phyloP scores from a whole-genome alignment of 2,113 vertebrate species.

The Pelodiscus sinensis region DNA sequence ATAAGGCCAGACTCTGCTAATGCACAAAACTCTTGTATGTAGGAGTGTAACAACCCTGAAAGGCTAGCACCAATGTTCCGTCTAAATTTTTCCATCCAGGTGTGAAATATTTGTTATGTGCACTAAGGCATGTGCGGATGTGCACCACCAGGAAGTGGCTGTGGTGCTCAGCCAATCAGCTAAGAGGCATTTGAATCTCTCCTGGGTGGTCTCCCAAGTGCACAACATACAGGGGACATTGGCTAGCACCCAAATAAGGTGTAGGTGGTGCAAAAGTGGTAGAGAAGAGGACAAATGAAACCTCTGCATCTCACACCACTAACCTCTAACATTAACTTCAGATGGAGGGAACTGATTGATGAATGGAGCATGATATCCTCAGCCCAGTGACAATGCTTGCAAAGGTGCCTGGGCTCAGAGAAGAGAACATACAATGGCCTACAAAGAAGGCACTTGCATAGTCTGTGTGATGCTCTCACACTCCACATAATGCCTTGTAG shows the following conservation, averaged over 20 bases:
- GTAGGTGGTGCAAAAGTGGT: not conserved
- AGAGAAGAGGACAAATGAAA: not conserved
- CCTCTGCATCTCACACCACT: not conserved
- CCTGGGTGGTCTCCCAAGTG: too few species aligned
- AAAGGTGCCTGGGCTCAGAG: not conserved
- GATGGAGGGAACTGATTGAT: not conserved
- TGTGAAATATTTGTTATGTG: too few species aligned
- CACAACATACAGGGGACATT: too few species aligned
- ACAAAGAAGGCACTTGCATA: not conserved
- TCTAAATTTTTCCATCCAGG: not conserved
- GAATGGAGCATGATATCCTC: not conserved
- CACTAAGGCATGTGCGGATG: too few species aligned
- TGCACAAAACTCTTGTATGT: not conserved
- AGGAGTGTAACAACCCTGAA: not conserved
- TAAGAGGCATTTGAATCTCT: too few species aligned
- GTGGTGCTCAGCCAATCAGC: too few species aligned
- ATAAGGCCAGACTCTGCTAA: not conserved
- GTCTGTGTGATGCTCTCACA: not conserved
- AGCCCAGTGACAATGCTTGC: not conserved
- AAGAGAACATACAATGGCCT: not conserved
- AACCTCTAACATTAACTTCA: not conserved
- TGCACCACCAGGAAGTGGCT: too few species aligned
- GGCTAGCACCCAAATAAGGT: too few species aligned
- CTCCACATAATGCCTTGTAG: not conserved
- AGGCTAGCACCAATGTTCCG: not conserved